Evolutionary conservation across 2,797 vertebrate species (phyloP), one percentile per base, ranked within the genome.

Genomic region (Dallia pectoralis): DNA sequence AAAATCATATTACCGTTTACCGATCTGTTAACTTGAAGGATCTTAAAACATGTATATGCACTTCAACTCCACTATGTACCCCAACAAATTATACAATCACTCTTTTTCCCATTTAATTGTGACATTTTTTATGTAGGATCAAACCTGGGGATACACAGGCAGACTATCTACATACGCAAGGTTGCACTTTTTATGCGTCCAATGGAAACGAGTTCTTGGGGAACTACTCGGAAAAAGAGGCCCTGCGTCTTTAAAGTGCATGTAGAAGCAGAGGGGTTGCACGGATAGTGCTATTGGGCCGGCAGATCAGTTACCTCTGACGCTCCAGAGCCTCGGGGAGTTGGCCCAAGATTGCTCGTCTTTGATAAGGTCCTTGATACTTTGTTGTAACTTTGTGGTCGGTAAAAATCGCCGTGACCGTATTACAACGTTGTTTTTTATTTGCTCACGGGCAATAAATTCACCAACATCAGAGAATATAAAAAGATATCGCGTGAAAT

Each of bases 341-440:
- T 91, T 92, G 93, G 93, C 93, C 92, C 87, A 69, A 92, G 93
- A 93, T 91, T 83, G 91, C 89, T 87, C 84, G 91, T 87, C 95
- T 96, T 95, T 97, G 96, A 97, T 96, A 94, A 97, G 96, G 96
- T 97, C 95, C 96, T 97, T 89, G 91, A 92, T 92, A 91, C 85
- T 92, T 79, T 70, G 88, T 95, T 94, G 74, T 89, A 81, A 84
- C 86, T 79, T 72, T 77, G 74, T 70, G 67, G 53, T 67, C 70
- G 18, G 30, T 25, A n/a, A 33, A n/a, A 19, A 71, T 29, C 12
- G n/a, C 51, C 65, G 36, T 48, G 62, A 61, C 49, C 59, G 16
- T 53, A 48, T 66, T 62, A 33, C 22, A n/a, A 12, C 29, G 30
- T 14, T 40, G 51, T 29, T 15, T 11, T 14, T 19, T 33, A 25